A percentile compares a stretch with the other conserved stretches of the same genome.
These are phyloP conservation scores for Synanthedon formicaeformis DNA, from an alignment of 2,888 invertebrate species.

Conservation along the genomic window DNA sequence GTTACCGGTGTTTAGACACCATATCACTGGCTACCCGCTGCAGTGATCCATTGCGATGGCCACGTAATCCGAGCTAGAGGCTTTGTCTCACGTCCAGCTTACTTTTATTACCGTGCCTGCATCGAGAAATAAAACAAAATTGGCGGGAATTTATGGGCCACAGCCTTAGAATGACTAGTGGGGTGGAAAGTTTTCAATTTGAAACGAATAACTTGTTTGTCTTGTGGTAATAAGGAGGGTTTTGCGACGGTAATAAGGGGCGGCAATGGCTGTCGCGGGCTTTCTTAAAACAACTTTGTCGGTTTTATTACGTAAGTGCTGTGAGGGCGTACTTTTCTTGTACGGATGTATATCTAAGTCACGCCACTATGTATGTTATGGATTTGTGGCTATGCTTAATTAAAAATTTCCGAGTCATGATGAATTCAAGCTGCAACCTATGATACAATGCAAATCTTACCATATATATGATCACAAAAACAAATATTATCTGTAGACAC, in stretches of 20 bases:
- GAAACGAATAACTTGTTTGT: constrained; percentile 70
- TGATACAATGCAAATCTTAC: too few species aligned
- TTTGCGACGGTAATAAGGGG: constrained; percentile 60
- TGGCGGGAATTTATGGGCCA: constrained; percentile 68
- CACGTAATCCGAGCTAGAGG: constrained; percentile 61
- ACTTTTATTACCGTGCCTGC: constrained; percentile 70
- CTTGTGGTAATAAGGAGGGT: constrained; percentile 63
- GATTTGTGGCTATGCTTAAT: too few species aligned
- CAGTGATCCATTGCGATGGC: constrained; percentile 65
- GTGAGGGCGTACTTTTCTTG: background rate
- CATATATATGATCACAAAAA: too few species aligned
- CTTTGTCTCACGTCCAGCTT: constrained; percentile 69
- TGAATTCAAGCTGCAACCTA: too few species aligned
- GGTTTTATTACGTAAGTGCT: constrained; percentile 63
- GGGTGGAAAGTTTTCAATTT: constrained; percentile 70
- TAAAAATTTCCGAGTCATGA: too few species aligned
- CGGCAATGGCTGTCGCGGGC: constrained; percentile 58
- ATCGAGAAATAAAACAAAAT: constrained; percentile 70
- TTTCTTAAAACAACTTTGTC: constrained; percentile 67
- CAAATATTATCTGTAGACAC: too few species aligned
- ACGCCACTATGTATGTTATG: too few species aligned
- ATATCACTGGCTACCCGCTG: constrained; percentile 39
- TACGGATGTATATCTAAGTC: too few species aligned
- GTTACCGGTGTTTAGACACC: constrained; percentile 51
- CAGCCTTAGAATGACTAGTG: constrained; percentile 60